Evolutionary conservation across 2,888 invertebrate species (phyloP).

Genomic region (Geophilus truncorum): DNA sequence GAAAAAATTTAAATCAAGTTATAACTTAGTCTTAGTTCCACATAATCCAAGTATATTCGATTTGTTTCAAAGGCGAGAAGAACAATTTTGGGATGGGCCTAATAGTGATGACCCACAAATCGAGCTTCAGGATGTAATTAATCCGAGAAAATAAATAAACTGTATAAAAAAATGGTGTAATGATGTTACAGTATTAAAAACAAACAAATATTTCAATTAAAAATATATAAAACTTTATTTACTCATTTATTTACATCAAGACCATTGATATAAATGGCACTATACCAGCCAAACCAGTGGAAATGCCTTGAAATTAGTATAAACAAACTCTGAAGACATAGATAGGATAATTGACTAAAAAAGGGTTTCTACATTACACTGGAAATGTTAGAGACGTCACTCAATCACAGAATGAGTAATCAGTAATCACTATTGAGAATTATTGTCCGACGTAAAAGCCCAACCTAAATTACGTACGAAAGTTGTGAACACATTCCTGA

Average conservation of each 20-base stretch:
- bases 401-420: background rate
- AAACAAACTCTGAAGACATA: background rate
- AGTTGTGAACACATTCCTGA: slow-evolving; percentile 31
- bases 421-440: background rate
- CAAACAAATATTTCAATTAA: background rate
- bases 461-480: slow-evolving; percentile 31
- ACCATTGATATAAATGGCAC: background rate
- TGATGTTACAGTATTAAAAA: background rate
- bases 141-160: background rate
- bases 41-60: background rate
- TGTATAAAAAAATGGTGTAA: background rate
- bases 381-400: background rate
- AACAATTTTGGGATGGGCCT: background rate
- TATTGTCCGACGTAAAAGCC: slow-evolving; percentile 31
- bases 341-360: background rate
- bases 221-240: background rate
- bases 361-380: background rate
- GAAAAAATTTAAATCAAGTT: background rate
- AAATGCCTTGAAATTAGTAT: background rate
- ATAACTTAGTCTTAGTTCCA: background rate
- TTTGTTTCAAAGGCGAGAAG: background rate
- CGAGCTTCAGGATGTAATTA: background rate
- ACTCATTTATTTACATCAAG: background rate
- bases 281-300: slow-evolving; percentile 19
- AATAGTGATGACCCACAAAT: background rate